Evolutionary conservation across 37 sponge, comb jelly and placozoan genomes (phyloP), one percentile per base, ranked within the genome.

Genomic region (Tethya wilhelma): DNA sequence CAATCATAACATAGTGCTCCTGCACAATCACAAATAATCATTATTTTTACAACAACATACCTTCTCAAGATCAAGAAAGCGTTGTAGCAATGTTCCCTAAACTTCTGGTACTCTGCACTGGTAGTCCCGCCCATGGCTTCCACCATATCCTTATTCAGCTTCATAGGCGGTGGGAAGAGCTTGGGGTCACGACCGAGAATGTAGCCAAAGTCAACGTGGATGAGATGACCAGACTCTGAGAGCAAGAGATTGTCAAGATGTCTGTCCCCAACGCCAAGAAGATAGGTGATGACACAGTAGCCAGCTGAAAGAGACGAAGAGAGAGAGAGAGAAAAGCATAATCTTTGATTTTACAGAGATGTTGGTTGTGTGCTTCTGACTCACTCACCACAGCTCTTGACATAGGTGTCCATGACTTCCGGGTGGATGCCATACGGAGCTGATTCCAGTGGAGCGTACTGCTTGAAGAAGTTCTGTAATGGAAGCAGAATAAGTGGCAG

Each of bases 121-220:
- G 68, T 60, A 31, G 86, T 82, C 0, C 97, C 97, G 3, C 99
- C 87, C 87, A 91, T 85, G 11, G 78, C 86, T 36, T 80, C 91
- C 80, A 85, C 97, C 98, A 97, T 97, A 57, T 97, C 98, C 71
- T 96, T 99, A 87, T 90, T 93, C 32, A 99, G 97, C 70, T 94
- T 99, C 99, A 99, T 99, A 32, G 99, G 99, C 25, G 99, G 99
- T 31, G 99, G 95, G 73, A 99, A 95, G 1, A 94, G 88, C 71
- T 96, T 96, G 23, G 96, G 96, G 55, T 99, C 99, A 31, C 95
- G 82, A 36, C 99, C 99, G 39, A 99, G 84, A 42, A 99, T 99
- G 74, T 96, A 99, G 62, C 99, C 96, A 81, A 99, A 99, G 82
- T 99, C 99, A 57, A 99, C 94, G 85, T 99, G 99, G 37, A 99